These are phyloP conservation scores for Glyphotaelius pellucidus DNA, from an alignment of 2,888 invertebrate genomes.

Conservation along the genomic window DNA sequence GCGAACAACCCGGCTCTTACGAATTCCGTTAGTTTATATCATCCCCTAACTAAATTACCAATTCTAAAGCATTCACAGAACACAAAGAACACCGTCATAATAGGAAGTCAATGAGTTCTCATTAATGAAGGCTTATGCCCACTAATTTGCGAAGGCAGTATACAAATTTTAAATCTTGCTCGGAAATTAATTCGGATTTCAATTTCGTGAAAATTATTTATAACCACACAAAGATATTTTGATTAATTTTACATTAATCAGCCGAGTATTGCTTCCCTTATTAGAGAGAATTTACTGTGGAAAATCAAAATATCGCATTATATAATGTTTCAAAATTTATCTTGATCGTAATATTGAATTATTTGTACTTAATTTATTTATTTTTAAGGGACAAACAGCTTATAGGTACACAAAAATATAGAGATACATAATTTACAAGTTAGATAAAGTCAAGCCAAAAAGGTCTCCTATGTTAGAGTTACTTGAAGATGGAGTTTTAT, in stretches of 20 bases:
- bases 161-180: slow-evolving; percentile 16
- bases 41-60: slow-evolving; percentile 18
- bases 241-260: background rate
- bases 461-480: too few species aligned
- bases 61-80: slow-evolving; percentile 22
- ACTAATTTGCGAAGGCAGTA: slow-evolving; percentile 1
- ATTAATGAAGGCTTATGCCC: slow-evolving; percentile 9
- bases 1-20: background rate
- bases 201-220: background rate
- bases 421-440: too few species aligned
- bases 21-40: slow-evolving; percentile 11
- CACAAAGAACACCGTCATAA: slow-evolving; percentile 6
- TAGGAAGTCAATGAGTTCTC: slow-evolving; percentile 29
- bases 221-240: background rate
- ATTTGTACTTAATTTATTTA: too few species aligned
- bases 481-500: too few species aligned
- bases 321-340: too few species aligned
- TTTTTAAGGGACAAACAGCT: too few species aligned
- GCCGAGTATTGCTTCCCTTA: background rate
- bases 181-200: background rate
- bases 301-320: too few species aligned
- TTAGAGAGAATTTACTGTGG: background rate
- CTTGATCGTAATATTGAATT: too few species aligned
- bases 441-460: too few species aligned
- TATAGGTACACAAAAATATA: too few species aligned